Evolutionary conservation across 2,113 vertebrate genomes (phyloP), one percentile per base, ranked within the genome.

Genomic region (Xenotilapia leptura): DNA sequence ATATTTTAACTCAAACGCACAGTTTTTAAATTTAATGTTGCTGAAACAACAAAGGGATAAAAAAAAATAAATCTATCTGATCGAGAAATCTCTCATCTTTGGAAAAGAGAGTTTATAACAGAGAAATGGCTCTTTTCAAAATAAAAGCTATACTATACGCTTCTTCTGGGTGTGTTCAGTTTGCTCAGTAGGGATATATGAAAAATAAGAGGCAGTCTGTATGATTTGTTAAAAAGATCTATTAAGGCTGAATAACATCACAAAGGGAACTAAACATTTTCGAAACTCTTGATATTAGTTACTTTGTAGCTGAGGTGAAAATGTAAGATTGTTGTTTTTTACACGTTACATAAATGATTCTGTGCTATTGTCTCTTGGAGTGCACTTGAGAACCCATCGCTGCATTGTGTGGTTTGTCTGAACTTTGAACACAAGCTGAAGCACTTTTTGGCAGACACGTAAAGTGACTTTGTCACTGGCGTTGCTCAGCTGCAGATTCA

Each of bases 381-480:
- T 45, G 26, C 21, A 40, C 84, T 53, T 55, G 45, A 49, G 23
- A 79, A 56, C 33, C 51, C 79, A 13, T 83, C 75, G 3, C 62
- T 54, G 80, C 31, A 55, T 19, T 49, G 54, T 45, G 70, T 6
- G 42, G 13, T 55, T 62, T 33, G 55, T 83, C 77, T 93, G 86
- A 88, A 89, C 80, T 56, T 21, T 2, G 85, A 87, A 79, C 60
- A 80, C 92, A 93, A 94, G 89, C 89, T 88, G 56, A 86, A 1
- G 51, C 33, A 47, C 80, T 89, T 90, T 92, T 83, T 85, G 88
- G 77, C 82, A 33, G 88, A 88, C 83, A 85, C 10, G 33, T 86
- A 86, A 93, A 93, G 88, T 84, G 86, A 92, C 92, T 92, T 87
- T 87, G 90, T 86, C 90, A 51, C 86, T 17, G 70, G 23, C 54